Conservation (phyloP, 2,113 vertebrate species). For the Salminus brasiliensis region DNA sequence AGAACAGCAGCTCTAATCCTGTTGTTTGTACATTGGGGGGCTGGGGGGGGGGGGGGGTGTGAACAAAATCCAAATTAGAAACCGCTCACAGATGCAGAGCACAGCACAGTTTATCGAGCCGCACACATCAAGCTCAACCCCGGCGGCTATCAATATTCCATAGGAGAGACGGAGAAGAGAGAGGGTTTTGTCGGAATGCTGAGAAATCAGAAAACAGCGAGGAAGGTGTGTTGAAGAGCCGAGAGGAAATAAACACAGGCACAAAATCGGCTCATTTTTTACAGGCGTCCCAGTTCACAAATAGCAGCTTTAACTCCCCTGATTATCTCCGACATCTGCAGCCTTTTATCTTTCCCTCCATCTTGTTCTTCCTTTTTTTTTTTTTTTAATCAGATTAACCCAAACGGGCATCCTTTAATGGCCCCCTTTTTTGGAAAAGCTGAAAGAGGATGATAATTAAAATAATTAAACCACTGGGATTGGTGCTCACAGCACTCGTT, state of each 20-base stretch:
- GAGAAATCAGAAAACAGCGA: not conserved
- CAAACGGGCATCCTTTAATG: slow-evolving; percentile 89
- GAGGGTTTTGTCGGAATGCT: not conserved
- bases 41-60: too few species aligned
- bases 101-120: not conserved
- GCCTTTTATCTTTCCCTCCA: slow-evolving; percentile 86
- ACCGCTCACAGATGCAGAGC: not conserved
- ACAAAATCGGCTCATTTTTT: slow-evolving; percentile 70
- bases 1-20: not conserved
- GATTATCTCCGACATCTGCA: slow-evolving; percentile 81
- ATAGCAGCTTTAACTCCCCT: slow-evolving; percentile 73
- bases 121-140: not conserved
- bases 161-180: not conserved
- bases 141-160: not conserved
- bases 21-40: not conserved
- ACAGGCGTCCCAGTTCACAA: slow-evolving; percentile 78
- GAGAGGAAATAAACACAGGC: slow-evolving; percentile 58
- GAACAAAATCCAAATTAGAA: slow-evolving; percentile 5
- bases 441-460: slow-evolving; percentile 91
- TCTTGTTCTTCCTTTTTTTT: slow-evolving; percentile 70
- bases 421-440: slow-evolving; percentile 75
- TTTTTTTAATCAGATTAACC: slow-evolving; percentile 83
- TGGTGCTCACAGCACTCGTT: slow-evolving; percentile 56
- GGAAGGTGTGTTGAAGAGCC: slow-evolving; percentile 24
- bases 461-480: slow-evolving; percentile 92